Conservation (phyloP, 2,888 invertebrate genomes). For the Tethea ocularis region DNA sequence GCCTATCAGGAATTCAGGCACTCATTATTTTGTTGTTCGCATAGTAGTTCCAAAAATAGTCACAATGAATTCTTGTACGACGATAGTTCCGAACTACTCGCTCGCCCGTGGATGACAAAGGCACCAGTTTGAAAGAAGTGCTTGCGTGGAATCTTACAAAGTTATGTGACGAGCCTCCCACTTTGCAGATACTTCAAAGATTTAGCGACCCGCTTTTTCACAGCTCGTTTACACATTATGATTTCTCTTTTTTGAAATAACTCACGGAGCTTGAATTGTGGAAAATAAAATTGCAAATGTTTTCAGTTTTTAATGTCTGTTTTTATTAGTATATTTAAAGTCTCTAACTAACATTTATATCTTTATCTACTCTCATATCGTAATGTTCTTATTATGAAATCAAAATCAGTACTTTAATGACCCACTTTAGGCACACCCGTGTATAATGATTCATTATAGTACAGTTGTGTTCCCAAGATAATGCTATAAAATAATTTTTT, state of each 20-base stretch:
- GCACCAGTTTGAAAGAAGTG: slow-evolving; percentile 49
- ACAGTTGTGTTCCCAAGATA: no score
- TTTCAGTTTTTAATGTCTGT: not conserved
- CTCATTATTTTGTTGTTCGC: not conserved
- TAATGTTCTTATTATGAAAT: no score
- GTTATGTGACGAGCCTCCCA: slow-evolving; percentile 51
- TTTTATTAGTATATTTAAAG: not conserved
- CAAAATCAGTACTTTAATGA: no score
- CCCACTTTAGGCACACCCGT: no score
- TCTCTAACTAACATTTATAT: no score
- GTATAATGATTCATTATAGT: no score
- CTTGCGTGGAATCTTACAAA: slow-evolving; percentile 52
- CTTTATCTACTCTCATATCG: no score
- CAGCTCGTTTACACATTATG: slow-evolving; percentile 33
- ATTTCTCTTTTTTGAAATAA: not conserved
- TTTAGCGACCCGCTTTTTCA: slow-evolving; percentile 44
- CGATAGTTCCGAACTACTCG: slow-evolving; percentile 47
- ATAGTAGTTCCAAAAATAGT: not conserved
- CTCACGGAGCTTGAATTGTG: not conserved
- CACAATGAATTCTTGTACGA: slow-evolving; percentile 36
- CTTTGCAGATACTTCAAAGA: slow-evolving; percentile 44
- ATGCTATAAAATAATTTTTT: no score
- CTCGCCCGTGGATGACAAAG: slow-evolving; percentile 45
- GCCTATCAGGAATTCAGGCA: no score
- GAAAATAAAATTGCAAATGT: not conserved